Evolutionary conservation across 92 coral and sea anemone genomes (phyloP).

Genomic region (Palythoa grandiflora): DNA sequence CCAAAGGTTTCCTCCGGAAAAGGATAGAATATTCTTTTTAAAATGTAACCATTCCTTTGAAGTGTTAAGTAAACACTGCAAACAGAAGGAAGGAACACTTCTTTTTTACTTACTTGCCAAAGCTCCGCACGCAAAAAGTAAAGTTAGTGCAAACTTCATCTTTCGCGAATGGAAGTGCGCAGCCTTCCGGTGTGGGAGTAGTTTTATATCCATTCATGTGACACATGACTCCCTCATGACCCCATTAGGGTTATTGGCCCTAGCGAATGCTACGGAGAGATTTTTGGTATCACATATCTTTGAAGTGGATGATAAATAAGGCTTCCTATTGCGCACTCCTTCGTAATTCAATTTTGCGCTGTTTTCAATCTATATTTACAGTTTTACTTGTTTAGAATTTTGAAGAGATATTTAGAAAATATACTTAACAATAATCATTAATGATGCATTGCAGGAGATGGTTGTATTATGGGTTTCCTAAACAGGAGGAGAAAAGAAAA

Average conservation of each 20-base stretch:
- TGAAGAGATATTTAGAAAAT: not conserved
- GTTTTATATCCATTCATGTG: not conserved
- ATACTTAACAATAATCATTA: too few relatives aligned
- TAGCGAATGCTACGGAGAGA: not conserved
- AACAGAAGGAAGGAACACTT: not conserved
- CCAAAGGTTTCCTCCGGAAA: too few relatives aligned
- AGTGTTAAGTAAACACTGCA: too few relatives aligned
- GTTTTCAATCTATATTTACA: not conserved
- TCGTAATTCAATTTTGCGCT: not conserved
- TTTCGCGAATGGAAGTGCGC: conserved; percentile 2
- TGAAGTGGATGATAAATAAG: not conserved
- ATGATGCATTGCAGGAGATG: too few relatives aligned
- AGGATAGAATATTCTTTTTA: too few relatives aligned
- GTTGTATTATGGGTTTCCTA: too few relatives aligned
- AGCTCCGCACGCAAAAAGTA: conserved; percentile 52
- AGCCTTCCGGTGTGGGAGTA: not conserved
- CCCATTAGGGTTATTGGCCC: not conserved
- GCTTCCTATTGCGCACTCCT: not conserved
- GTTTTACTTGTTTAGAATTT: not conserved
- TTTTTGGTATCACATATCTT: not conserved
- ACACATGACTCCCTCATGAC: not conserved
- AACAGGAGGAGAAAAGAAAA: too few relatives aligned
- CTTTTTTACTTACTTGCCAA: conserved; percentile 53
- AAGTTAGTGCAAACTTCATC: conserved; percentile 48
- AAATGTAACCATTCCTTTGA: too few relatives aligned